Percentiles rank a stretch among this genome's conserved stretches.
Conservation (phyloP, 2,797 vertebrate genomes). For the Peromyscus melanophrys region DNA sequence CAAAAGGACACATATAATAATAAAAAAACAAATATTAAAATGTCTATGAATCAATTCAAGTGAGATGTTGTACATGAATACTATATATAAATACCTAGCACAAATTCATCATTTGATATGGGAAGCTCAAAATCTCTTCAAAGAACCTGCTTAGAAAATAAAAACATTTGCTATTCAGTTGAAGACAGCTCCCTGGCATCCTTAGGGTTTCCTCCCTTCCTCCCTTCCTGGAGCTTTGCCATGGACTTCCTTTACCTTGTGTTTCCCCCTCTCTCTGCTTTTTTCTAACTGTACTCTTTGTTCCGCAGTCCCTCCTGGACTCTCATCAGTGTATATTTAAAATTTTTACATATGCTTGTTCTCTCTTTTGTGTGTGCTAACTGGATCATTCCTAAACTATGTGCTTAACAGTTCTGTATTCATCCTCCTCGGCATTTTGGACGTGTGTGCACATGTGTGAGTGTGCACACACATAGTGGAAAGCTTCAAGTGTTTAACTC, state of each 20-base stretch:
- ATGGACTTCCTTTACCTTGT: not conserved
- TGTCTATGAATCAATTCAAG: slow-evolving; percentile 4
- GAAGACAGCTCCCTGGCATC: not conserved
- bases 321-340: not conserved
- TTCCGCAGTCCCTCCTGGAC: not conserved
- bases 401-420: not conserved
- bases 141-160: not conserved
- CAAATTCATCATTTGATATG: not conserved
- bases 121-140: not conserved
- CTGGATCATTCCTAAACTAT: not conserved
- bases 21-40: slow-evolving; percentile 8
- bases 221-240: no score
- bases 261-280: not conserved
- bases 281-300: not conserved
- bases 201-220: not conserved
- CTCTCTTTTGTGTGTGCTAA: not conserved
- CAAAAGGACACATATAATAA: not conserved
- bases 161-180: not conserved
- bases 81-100: not conserved
- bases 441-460: no score
- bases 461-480: not conserved
- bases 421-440: not conserved
- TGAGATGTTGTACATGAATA: not conserved
- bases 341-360: not conserved
- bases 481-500: not conserved